phyloP scores from a whole-genome alignment of 2,113 vertebrate species.

The Oriolus oriolus region DNA sequence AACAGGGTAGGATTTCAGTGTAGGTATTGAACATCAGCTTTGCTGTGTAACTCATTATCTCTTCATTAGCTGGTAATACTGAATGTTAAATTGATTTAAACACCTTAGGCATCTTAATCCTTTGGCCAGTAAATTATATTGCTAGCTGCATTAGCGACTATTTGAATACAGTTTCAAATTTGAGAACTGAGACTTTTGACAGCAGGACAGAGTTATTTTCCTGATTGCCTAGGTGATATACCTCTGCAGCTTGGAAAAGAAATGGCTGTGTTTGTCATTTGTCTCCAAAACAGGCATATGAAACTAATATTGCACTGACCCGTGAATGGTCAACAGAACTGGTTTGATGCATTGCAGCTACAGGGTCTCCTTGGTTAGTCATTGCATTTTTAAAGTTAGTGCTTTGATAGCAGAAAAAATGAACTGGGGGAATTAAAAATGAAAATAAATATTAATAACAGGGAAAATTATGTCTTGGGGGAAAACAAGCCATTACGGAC shows the following conservation, averaged over 20 bases:
- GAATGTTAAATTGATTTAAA: background rate
- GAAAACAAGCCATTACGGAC: background rate
- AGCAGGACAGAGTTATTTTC: background rate
- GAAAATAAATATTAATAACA: background rate
- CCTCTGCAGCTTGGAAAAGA: background rate
- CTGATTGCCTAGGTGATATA: background rate
- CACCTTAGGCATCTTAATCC: background rate
- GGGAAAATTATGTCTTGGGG: background rate
- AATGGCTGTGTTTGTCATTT: background rate
- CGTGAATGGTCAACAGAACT: background rate
- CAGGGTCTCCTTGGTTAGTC: conserved; percentile 24
- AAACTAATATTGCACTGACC: background rate
- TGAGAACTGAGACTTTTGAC: background rate
- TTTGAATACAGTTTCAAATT: background rate
- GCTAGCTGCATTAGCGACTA: background rate
- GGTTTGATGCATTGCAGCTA: conserved; percentile 35
- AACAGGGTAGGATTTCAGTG: background rate
- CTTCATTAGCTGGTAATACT: background rate
- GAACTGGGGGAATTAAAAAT: background rate
- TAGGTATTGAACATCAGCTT: background rate
- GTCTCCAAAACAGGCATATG: background rate
- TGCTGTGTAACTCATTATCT: background rate
- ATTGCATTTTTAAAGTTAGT: background rate
- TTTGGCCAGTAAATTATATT: background rate
- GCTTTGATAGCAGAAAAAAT: background rate